A percentile compares a stretch with the other conserved stretches of the same genome.
phyloP scores from a whole-genome alignment of 2,797 vertebrate species.

The Hybognathus amarus region DNA sequence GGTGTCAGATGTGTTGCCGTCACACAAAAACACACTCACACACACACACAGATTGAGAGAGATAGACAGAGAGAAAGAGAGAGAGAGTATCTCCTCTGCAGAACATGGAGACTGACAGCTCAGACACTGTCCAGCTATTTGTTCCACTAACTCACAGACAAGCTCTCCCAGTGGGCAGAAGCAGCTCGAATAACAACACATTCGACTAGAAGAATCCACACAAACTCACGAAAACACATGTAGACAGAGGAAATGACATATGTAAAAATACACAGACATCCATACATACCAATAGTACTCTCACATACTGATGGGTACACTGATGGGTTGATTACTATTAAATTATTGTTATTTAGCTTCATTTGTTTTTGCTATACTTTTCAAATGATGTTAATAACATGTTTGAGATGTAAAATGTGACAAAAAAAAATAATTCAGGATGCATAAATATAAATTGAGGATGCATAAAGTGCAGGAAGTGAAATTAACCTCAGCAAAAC shows the following conservation, averaged over 20 bases:
- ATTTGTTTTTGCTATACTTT: neutral
- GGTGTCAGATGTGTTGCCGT: conserved; percentile 29
- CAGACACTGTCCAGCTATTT: conserved; percentile 49
- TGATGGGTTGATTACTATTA: neutral
- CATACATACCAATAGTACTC: neutral
- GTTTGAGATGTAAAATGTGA: too few species aligned
- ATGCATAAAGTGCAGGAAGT: neutral
- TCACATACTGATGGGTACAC: neutral
- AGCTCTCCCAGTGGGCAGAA: conserved; percentile 36
- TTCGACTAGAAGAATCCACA: conserved; percentile 11
- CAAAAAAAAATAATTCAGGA: neutral
- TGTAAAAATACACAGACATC: neutral
- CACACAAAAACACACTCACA: conserved; percentile 2
- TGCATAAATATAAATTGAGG: neutral
- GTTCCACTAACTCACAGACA: conserved; percentile 46
- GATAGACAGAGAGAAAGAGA: conserved; percentile 27
- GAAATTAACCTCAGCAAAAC: neutral
- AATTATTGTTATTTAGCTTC: neutral
- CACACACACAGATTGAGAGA: conserved; percentile 5
- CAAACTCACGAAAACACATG: conserved; percentile 9
- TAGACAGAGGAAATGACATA: neutral
- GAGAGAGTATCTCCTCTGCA: neutral
- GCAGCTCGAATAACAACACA: conserved; percentile 41
- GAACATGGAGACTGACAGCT: conserved; percentile 46
- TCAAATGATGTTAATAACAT: neutral